These are phyloP conservation scores for chimpanzee (Pan troglodytes) DNA, from an alignment of 2,113 vertebrate species.

Conservation along the genomic window NHGRI_mPanTro3-v2.1_pri NC_072411.2:71671001-71671500, in stretches of 20 bases:
- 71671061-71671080: neutral
- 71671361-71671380: neutral
- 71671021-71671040: neutral
- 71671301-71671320: neutral
- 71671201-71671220: neutral
- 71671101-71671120: neutral
- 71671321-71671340: neutral
- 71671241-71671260: neutral
- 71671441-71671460: neutral
- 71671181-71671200: neutral
- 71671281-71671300: neutral
- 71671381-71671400: neutral
- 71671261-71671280: neutral
- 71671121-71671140: neutral
- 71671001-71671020: neutral
- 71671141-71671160: neutral
- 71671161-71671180: neutral
- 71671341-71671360: neutral
- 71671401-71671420: neutral
- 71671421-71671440: conserved; percentile 14
- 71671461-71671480: neutral
- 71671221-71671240: neutral
- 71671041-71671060: neutral
- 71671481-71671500: neutral
- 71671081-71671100: neutral